Percentiles rank a stretch among this genome's conserved stretches.
Conservation (phyloP, 2,888 invertebrate genomes). For the Hydrotaea diabolus region DNA sequence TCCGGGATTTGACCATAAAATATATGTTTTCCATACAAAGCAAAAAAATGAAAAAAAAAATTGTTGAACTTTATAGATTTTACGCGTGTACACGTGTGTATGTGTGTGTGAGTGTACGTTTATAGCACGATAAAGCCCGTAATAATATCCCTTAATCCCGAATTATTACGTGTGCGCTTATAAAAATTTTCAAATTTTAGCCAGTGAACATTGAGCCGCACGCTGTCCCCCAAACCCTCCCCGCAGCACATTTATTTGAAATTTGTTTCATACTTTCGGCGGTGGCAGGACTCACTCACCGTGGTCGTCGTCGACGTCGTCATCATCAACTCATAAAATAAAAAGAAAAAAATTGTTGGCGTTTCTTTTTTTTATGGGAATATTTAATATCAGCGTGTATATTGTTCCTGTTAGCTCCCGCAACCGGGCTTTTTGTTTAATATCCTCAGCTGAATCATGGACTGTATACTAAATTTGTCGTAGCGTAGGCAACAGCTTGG, state of each 20-base stretch:
- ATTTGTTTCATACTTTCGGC: neutral
- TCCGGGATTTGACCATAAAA: neutral
- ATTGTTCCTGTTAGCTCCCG: neutral
- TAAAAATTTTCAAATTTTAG: slow-evolving; percentile 1
- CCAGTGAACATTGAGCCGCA: no score
- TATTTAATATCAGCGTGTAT: neutral
- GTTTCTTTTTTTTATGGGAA: neutral
- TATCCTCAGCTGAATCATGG: no score
- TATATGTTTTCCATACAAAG: neutral
- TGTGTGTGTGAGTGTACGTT: neutral
- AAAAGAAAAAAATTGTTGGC: neutral
- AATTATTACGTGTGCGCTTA: slow-evolving; percentile 13
- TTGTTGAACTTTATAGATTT: neutral
- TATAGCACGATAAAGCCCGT: slow-evolving; percentile 6
- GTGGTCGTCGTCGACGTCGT: neutral
- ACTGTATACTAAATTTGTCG: no score
- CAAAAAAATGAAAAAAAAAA: neutral
- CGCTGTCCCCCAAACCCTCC: neutral
- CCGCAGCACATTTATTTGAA: neutral
- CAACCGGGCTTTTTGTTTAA: neutral
- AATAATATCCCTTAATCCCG: slow-evolving; percentile 15
- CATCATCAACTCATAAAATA: slow-evolving; percentile 13
- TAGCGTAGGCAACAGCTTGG: no score
- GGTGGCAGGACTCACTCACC: neutral
- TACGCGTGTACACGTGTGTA: neutral